Evolutionary conservation across 2,113 vertebrate genomes (phyloP).

Genomic region (Formicarius rufipectus): DNA sequence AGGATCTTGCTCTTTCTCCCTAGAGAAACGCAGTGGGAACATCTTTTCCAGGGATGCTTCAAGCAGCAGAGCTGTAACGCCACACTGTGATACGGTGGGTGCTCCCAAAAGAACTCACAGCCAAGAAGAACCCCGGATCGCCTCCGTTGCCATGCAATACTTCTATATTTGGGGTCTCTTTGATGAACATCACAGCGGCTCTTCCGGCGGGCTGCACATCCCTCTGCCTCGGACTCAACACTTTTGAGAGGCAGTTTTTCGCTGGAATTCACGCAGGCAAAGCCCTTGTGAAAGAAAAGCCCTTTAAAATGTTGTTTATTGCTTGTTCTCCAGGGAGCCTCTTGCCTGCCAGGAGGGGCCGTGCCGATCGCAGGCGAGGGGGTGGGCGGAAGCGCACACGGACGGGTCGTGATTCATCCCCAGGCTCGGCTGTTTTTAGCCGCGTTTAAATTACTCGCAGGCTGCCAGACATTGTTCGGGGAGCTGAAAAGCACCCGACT

Average conservation of each 20-base stretch:
- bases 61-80: fast-evolving
- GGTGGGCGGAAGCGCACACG: neutral
- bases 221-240: neutral
- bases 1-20: neutral
- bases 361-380: neutral
- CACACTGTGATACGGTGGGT: fast-evolving
- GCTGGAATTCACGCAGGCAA: neutral
- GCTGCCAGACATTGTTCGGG: conserved; percentile 47
- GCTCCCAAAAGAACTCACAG: neutral
- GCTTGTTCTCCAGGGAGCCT: neutral
- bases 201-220: neutral
- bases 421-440: neutral
- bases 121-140: neutral
- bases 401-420: conserved; percentile 1
- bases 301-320: neutral
- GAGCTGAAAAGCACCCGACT: neutral
- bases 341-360: neutral
- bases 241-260: neutral
- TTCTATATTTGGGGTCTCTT: neutral
- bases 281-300: neutral
- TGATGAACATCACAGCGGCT: neutral
- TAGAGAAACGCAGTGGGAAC: neutral
- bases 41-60: neutral
- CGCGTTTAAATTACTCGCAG: neutral
- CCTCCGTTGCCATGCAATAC: neutral